Base-by-base conservation (phyloP, 2,888 invertebrate genomes). In the Agrenia bidenticulata region DNA sequence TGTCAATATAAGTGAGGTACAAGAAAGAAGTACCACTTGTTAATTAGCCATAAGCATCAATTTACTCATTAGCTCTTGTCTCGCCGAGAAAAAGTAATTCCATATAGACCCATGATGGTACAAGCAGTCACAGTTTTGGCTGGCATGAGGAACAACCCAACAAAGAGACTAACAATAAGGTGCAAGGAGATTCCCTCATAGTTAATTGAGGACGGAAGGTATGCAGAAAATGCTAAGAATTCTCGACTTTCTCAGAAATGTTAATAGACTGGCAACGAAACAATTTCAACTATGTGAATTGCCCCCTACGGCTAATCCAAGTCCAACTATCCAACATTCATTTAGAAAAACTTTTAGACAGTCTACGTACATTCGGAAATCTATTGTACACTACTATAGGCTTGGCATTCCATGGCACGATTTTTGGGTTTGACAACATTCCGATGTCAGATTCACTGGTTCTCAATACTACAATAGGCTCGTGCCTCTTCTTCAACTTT, bases 381-480 rank as follows among this genome's bases (percentile, higher is more conserved):
- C 32, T 32, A 32, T 32, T 32, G 32, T 32, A 32, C 32, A 32
- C 5, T 32, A 32, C 11, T 7, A 32, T 4, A 11, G 11, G 32
- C 11, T 32, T 32, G 32, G 32, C 11, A 32, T 32, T 32, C 32
- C 32, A 11, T 32, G 11, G 32, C 32, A 32, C 32, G 54, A 26
- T 54, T 54, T 53, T n/a, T 27, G 26, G 32, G 26, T 54, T 26
- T 27, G 23, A 54, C 54, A 32, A 54, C 54, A 54, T 54, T 54
- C 54, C 51, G 17, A 17, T 51, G 51, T 51, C 51, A 51, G 51
- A 51, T 51, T 51, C 54, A 54, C 54, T 54, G n/a, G 26, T 54
- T 54, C 27, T 54, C 54, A 54, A 54, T 9, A 45, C 4, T n/a
- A 5, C 45, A n/a, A 45, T n/a, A 15, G 19, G 45, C 15, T 45